phyloP scores from a whole-genome alignment of 2,113 vertebrate species.

The Pipra filicauda region DNA sequence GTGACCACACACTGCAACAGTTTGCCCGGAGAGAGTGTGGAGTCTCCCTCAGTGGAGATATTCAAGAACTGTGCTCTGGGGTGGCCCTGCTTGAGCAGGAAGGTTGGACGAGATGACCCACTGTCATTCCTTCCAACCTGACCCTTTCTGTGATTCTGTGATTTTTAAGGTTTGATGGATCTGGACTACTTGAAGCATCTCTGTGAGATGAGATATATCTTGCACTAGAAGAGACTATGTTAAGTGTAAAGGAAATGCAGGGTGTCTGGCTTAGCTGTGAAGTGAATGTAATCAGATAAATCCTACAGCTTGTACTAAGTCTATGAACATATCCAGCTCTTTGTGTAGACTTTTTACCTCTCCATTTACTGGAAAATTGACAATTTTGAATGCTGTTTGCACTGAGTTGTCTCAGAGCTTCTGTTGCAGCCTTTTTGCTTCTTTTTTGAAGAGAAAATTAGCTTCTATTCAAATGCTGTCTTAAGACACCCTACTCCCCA shows the following conservation, averaged over 20 bases:
- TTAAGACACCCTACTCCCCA: not conserved
- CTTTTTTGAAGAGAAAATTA: not conserved
- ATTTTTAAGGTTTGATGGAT: not conserved
- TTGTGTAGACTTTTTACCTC: not conserved
- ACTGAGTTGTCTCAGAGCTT: not conserved
- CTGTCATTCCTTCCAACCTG: not conserved
- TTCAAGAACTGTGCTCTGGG: not conserved
- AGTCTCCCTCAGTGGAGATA: not conserved
- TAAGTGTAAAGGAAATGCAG: not conserved
- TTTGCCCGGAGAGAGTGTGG: not conserved
- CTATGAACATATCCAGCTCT: not conserved
- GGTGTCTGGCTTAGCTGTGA: not conserved
- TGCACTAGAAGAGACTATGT: not conserved
- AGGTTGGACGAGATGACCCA: too few relatives aligned
- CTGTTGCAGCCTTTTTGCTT: not conserved
- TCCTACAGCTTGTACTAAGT: not conserved
- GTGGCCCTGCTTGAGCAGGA: not conserved
- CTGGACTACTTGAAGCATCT: not conserved
- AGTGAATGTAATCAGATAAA: not conserved
- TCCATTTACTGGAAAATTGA: not conserved
- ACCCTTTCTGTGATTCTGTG: not conserved
- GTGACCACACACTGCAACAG: not conserved
- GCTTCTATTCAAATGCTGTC: not conserved
- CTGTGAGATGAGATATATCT: not conserved
- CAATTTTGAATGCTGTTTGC: not conserved